These are phyloP conservation scores for Neoaliturus tenellus DNA, from an alignment of 2,888 invertebrate species.

Conservation along the genomic window DNA sequence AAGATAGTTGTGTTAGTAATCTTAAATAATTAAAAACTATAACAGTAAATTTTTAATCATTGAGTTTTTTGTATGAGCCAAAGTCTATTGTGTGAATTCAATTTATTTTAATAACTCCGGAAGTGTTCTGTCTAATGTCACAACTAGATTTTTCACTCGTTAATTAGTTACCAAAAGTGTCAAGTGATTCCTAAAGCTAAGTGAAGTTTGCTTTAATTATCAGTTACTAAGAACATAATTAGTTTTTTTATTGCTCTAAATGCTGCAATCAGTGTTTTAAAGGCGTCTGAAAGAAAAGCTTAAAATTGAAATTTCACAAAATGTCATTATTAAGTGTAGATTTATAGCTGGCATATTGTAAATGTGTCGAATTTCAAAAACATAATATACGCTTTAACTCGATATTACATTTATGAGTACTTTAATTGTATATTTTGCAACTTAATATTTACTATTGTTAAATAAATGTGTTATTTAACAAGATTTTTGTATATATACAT, in stretches of 20 bases:
- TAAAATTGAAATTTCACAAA: neutral
- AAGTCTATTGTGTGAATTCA: too few relatives aligned
- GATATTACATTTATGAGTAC: neutral
- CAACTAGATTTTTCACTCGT: too few relatives aligned
- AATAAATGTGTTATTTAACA: neutral
- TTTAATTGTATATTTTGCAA: neutral
- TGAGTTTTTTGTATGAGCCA: too few relatives aligned
- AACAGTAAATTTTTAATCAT: too few relatives aligned
- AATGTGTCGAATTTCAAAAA: neutral
- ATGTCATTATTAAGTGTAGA: neutral
- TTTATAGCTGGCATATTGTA: neutral
- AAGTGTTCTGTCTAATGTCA: too few relatives aligned
- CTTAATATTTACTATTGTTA: neutral
- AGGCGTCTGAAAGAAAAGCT: neutral
- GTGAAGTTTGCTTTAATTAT: neutral
- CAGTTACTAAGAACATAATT: neutral
- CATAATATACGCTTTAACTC: neutral
- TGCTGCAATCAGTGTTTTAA: neutral
- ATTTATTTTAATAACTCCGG: too few relatives aligned
- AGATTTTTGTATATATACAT: neutral
- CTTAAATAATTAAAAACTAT: too few relatives aligned
- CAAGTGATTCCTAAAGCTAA: too few relatives aligned
- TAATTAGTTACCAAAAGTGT: too few relatives aligned
- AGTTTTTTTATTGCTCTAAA: neutral
- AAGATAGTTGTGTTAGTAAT: too few relatives aligned